Evolutionary conservation across 2,888 invertebrate genomes (phyloP).

Genomic region (Eudemis profundana): DNA sequence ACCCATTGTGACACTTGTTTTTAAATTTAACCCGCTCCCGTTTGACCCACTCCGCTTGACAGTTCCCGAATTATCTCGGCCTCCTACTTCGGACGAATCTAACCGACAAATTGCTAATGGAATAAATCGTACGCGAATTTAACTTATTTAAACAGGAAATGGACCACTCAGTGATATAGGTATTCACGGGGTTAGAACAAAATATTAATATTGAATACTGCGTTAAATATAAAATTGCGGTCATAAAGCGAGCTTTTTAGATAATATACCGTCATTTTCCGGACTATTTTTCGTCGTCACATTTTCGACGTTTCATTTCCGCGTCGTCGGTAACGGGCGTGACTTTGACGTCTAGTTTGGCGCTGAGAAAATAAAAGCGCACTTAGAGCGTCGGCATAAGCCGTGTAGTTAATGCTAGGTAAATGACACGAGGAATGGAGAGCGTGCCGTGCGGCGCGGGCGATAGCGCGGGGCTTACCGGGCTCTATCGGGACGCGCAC

Average conservation of each 20-base stretch:
- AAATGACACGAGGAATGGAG: conserved; percentile 53
- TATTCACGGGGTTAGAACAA: conserved; percentile 9
- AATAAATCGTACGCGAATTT: conserved; percentile 22
- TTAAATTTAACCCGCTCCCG: conserved; percentile 73
- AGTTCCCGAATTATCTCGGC: conserved; percentile 65
- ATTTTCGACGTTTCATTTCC: conserved; percentile 18
- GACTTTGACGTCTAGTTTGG: conserved; percentile 27
- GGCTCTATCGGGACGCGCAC: conserved; percentile 62
- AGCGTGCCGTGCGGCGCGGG: conserved; percentile 49
- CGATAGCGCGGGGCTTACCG: conserved; percentile 60
- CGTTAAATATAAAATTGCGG: conserved; percentile 23
- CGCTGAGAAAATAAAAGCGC: conserved; percentile 31
- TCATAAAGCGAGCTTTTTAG: conserved; percentile 21
- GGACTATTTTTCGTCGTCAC: conserved; percentile 11
- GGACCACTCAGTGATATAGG: conserved; percentile 22
- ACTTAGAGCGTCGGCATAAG: conserved; percentile 34
- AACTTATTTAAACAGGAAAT: conserved; percentile 27
- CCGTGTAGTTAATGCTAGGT: conserved; percentile 42
- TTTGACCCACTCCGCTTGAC: conserved; percentile 73
- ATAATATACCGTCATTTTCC: background rate
- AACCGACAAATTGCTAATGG: conserved; percentile 44
- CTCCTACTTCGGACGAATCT: conserved; percentile 55
- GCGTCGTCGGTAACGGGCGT: conserved; percentile 8
- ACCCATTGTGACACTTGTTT: conserved; percentile 72
- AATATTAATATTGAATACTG: conserved; percentile 26